Evolutionary conservation across 1,140 invertebrate species (phyloP).

Genomic region (Diuraphis noxia): DNA sequence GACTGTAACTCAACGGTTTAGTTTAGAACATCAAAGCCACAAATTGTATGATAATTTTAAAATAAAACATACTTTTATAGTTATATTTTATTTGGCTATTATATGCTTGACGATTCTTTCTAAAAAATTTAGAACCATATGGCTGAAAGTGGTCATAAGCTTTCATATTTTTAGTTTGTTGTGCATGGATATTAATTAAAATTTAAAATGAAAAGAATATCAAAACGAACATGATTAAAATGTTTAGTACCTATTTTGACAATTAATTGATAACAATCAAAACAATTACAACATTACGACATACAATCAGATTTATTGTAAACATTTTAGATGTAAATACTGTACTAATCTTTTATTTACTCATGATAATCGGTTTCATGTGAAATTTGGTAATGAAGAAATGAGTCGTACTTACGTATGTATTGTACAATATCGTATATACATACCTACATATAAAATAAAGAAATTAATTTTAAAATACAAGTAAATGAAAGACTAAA

Average conservation of each 20-base stretch:
- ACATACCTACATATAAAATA: neutral
- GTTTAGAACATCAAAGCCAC: neutral
- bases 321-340: neutral
- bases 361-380: neutral
- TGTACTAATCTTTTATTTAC: neutral
- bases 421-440: neutral
- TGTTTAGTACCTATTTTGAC: neutral
- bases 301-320: neutral
- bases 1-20: neutral
- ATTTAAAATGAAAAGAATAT: neutral
- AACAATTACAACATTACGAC: neutral
- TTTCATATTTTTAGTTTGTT: constrained; percentile 27
- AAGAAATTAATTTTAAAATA: neutral
- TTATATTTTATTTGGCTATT: too few relatives aligned
- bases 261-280: neutral
- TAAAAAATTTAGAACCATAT: neutral
- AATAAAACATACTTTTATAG: neutral
- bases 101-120: neutral
- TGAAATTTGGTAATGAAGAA: neutral
- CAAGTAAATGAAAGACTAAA: neutral
- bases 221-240: neutral
- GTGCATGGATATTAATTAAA: neutral
- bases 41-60: neutral
- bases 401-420: neutral
- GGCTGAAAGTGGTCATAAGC: neutral